These are phyloP conservation scores for Hymenochirus boettgeri DNA, from an alignment of 2,113 vertebrate genomes.

Conservation along the genomic window DNA sequence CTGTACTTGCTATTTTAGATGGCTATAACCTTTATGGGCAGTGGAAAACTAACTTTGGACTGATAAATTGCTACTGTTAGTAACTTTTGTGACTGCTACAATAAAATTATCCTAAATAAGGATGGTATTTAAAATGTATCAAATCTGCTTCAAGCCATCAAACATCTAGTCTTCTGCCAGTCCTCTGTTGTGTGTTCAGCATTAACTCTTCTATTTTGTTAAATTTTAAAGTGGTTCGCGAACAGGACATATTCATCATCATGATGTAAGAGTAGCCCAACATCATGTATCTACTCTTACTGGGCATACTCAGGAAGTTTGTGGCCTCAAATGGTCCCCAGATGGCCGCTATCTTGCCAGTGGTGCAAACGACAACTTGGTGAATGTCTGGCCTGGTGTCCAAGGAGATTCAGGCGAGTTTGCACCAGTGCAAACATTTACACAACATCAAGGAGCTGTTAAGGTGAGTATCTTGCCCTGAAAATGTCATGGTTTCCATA, in stretches of 20 bases:
- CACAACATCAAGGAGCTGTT: constrained; percentile 89
- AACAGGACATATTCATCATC: constrained; percentile 90
- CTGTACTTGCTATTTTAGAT: no score
- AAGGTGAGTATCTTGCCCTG: constrained; percentile 83
- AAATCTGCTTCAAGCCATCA: no score
- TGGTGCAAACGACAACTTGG: constrained; percentile 91
- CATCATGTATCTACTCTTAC: constrained; percentile 80
- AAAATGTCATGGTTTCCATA: no score
- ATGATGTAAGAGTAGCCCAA: constrained; percentile 87
- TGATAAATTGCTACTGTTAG: no score
- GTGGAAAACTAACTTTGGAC: no score
- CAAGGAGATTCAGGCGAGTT: constrained; percentile 60
- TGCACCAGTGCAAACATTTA: constrained; percentile 69
- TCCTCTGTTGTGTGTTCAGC: no score
- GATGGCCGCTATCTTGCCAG: constrained; percentile 90
- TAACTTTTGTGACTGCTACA: no score
- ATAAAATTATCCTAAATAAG: no score
- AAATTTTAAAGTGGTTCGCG: constrained; percentile 90
- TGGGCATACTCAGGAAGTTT: constrained; percentile 89
- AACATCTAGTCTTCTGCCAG: no score
- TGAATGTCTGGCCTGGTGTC: constrained; percentile 81
- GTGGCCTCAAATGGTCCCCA: constrained; percentile 88
- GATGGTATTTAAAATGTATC: no score
- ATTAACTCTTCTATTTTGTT: no score
- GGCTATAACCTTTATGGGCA: no score